A percentile compares a stretch with the other conserved stretches of the same genome.
Conservation (phyloP, 2,113 vertebrate genomes). For the Pedetes capensis region DNA sequence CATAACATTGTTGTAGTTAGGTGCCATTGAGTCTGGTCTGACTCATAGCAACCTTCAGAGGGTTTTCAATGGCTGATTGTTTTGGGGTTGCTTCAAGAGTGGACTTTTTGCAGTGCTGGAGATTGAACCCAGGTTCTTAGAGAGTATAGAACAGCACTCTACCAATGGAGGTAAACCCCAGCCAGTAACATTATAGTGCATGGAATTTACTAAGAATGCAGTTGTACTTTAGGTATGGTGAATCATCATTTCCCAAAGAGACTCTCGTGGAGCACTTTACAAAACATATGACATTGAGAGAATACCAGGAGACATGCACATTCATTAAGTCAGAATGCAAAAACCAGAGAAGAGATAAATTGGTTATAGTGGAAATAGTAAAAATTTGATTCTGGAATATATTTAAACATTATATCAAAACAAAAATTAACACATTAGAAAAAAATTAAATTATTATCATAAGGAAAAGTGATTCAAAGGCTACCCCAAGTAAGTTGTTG, state of each 20-base stretch:
- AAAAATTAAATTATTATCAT: background rate
- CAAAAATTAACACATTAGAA: background rate
- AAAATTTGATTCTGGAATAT: background rate
- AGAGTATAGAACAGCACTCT: no score
- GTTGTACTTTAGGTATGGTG: background rate
- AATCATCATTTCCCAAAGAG: background rate
- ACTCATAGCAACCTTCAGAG: no score
- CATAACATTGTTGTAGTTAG: no score
- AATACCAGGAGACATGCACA: background rate
- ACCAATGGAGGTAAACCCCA: no score
- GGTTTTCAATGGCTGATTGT: no score
- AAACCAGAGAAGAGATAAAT: background rate
- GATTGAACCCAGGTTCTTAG: no score
- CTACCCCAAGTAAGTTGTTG: background rate
- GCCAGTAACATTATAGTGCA: background rate
- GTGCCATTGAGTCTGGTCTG: no score
- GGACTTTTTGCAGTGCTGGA: no score
- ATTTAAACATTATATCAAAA: background rate
- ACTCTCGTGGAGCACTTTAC: background rate
- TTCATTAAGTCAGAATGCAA: background rate
- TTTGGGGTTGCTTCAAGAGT: no score
- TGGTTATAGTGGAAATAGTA: background rate
- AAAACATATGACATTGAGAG: background rate
- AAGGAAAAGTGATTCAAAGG: background rate
- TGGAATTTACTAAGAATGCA: slow-evolving; percentile 7